Percentiles rank a stretch among this genome's conserved stretches.
Conservation (phyloP, 2,113 vertebrate species). For the Bufo gargarizans region DNA sequence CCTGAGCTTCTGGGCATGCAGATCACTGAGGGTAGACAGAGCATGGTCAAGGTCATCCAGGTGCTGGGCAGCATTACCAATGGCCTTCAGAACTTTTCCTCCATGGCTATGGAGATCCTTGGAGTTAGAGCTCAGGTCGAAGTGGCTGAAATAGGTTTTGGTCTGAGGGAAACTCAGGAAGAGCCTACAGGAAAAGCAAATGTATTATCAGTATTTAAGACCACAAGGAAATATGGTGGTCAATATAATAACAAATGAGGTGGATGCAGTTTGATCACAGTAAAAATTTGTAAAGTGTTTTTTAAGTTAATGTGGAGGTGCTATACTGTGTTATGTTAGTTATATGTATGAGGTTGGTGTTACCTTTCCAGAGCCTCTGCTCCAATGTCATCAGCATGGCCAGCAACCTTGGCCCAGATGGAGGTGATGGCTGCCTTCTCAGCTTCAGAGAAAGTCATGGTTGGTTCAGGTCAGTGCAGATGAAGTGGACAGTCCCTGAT, state of each 20-base stretch:
- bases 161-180: slow-evolving; percentile 74
- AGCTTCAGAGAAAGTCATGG: slow-evolving; percentile 70
- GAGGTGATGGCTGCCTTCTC: slow-evolving; percentile 65
- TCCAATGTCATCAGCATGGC: slow-evolving; percentile 63
- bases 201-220: background rate
- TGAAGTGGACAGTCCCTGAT: slow-evolving; percentile 24
- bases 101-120: slow-evolving; percentile 72
- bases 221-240: no score
- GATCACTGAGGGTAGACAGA: slow-evolving; percentile 79
- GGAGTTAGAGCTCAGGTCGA: slow-evolving; percentile 71
- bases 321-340: background rate
- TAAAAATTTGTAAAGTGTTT: background rate
- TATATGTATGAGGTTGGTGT: slow-evolving; percentile 5
- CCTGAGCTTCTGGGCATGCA: slow-evolving; percentile 84
- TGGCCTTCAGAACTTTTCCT: slow-evolving; percentile 67
- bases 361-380: slow-evolving; percentile 75
- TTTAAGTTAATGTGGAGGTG: background rate
- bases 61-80: slow-evolving; percentile 69
- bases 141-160: slow-evolving; percentile 90
- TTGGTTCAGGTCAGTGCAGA: slow-evolving; percentile 26
- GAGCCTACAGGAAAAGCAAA: slow-evolving; percentile 67
- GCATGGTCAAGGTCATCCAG: slow-evolving; percentile 73
- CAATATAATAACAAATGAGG: no score
- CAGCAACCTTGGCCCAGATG: slow-evolving; percentile 66
- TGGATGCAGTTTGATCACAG: no score